Evolutionary conservation across 1,140 invertebrate species (phyloP).

Genomic region (Centruroides vittatus): DNA sequence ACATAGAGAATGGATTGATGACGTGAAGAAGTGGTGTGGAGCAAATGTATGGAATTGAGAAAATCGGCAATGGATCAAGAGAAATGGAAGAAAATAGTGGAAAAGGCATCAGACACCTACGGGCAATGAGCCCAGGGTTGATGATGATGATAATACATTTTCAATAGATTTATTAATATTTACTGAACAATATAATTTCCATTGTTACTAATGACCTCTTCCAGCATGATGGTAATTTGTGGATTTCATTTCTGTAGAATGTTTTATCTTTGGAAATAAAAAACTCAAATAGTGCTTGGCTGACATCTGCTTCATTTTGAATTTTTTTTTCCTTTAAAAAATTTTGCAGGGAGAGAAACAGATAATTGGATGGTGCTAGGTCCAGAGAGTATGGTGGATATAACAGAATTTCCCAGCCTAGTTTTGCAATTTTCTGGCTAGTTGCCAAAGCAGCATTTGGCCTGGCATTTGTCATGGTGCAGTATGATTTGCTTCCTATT

Average conservation of each 20-base stretch:
- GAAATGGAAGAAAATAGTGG: too few species aligned
- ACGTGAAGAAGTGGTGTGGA: too few species aligned
- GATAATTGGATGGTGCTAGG: conserved; percentile 24
- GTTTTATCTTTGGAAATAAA: neutral
- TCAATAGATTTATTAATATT: conserved; percentile 3
- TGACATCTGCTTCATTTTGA: conserved; percentile 10
- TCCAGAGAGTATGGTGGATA: conserved; percentile 31
- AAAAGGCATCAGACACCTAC: too few species aligned
- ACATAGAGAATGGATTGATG: too few species aligned
- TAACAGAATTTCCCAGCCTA: conserved; percentile 31
- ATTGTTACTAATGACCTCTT: neutral
- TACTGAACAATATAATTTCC: conserved; percentile 5
- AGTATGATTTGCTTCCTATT: conserved; percentile 7
- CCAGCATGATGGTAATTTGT: conserved; percentile 4
- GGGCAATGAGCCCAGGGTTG: too few species aligned
- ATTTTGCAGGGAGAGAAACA: conserved; percentile 20
- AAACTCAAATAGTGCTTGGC: neutral
- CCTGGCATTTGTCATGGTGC: conserved; percentile 18
- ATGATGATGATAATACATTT: conserved; percentile 4
- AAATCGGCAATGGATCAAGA: too few species aligned
- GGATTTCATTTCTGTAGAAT: conserved; percentile 1
- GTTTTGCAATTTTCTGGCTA: conserved; percentile 21
- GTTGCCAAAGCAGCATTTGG: conserved; percentile 18
- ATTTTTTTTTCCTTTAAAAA: conserved; percentile 16
- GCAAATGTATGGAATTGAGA: too few species aligned